Evolutionary conservation across 2,113 vertebrate species (phyloP).

Genomic region (Okapia johnstoni): DNA sequence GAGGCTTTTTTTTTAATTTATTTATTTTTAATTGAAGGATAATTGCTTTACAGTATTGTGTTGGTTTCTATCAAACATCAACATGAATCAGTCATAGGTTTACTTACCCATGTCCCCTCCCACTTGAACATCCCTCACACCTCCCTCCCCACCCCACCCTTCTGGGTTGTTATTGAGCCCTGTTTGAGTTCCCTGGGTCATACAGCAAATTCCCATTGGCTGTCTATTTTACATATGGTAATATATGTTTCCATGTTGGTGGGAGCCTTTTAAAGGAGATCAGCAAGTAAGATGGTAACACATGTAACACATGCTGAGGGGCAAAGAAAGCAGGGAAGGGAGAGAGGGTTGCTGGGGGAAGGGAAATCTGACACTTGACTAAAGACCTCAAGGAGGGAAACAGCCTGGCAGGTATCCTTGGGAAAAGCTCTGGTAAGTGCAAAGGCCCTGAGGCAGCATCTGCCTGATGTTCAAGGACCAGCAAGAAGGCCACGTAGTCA

Average conservation of each 20-base stretch:
- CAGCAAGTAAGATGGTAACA: neutral
- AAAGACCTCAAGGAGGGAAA: neutral
- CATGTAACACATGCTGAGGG: neutral
- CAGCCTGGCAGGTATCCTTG: rapidly evolving
- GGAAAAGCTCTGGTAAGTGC: neutral
- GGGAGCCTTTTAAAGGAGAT: neutral
- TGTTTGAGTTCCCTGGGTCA: neutral
- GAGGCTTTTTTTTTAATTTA: neutral
- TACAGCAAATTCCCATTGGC: neutral
- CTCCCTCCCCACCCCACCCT: neutral
- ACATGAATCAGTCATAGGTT: neutral
- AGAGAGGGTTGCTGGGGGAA: neutral
- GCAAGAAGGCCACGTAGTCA: neutral
- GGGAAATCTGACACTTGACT: neutral
- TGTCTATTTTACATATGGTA: neutral
- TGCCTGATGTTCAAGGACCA: neutral
- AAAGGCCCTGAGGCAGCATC: neutral
- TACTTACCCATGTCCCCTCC: neutral
- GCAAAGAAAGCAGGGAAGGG: neutral
- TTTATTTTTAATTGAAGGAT: neutral
- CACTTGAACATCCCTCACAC: neutral
- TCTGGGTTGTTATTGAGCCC: neutral
- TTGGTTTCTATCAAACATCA: neutral
- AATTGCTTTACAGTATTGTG: neutral
- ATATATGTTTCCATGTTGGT: neutral